Percentiles rank a stretch among this genome's conserved stretches.
Evolutionary conservation across 2,113 vertebrate genomes (phyloP).

Genomic region (Ictalurus punctatus): DNA sequence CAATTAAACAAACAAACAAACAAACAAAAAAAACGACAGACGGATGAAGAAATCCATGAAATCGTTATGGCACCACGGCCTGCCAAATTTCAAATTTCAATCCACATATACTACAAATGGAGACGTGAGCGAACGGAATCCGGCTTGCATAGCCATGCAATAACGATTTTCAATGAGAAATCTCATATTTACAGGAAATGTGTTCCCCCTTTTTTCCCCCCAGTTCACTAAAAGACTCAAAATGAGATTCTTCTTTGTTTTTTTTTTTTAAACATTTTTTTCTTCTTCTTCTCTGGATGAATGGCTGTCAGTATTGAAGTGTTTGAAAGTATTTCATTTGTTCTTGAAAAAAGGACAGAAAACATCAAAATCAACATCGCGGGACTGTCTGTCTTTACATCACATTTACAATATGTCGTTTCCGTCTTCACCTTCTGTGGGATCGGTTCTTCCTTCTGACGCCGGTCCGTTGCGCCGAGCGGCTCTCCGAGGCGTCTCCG

Average conservation of each 20-base stretch:
- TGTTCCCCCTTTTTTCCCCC: constrained; percentile 74
- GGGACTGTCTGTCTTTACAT: constrained; percentile 98
- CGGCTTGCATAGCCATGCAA: constrained; percentile 99
- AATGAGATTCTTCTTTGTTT: constrained; percentile 60
- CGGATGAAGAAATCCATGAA: constrained; percentile 82
- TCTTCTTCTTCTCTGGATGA: constrained; percentile 68
- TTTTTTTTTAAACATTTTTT: constrained; percentile 58
- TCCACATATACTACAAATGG: constrained; percentile 99
- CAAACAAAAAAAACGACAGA: constrained; percentile 71
- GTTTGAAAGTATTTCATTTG: constrained; percentile 82
- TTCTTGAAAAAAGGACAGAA: constrained; percentile 77
- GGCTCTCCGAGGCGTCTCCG: constrained; percentile 76
- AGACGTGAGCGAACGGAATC: constrained; percentile 79
- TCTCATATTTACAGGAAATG: constrained; percentile 89
- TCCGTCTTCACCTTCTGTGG: constrained; percentile 29
- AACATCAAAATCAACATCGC: constrained; percentile 83
- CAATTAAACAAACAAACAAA: constrained; percentile 63
- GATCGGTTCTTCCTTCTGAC: constrained; percentile 67
- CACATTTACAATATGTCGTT: constrained; percentile 89
- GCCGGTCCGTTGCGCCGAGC: constrained; percentile 85
- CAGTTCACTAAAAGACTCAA: constrained; percentile 60
- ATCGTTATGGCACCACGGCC: constrained; percentile 98
- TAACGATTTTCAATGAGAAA: constrained; percentile 70
- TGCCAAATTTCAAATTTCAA: constrained; percentile 70
- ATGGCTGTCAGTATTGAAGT: constrained; percentile 74